Evolutionary conservation across 1,140 invertebrate species (phyloP), one percentile per base, ranked within the genome.

Genomic region (Dermatophagoides farinae): DNA sequence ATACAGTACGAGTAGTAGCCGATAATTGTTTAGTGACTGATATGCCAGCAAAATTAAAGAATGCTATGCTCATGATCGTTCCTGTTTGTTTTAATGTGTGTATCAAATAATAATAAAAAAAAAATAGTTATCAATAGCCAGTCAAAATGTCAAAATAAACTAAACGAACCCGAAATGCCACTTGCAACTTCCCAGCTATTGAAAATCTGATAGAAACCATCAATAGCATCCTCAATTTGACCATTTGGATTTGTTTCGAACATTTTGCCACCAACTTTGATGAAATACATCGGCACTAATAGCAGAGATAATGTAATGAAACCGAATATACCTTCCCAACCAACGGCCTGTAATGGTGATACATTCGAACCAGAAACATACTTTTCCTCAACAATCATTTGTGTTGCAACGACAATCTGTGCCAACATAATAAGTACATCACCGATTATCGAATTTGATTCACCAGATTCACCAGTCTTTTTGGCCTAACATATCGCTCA

Each of bases 351-450:
- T 20, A 86, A 69, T 6, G 83, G 78, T 1, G 86, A 83, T 46
- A 95, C 86, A 71, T 92, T 84, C 59, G 83, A 76, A 43, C 81
- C 79, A 49, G 78, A 73, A 0, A 95, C 78, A 75, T 82, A 91
- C 74, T 88, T 91, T 71, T 97, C 89, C 74, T 97, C 91, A 53
- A 87, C 80, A 0, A 95, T 88, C 84, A 95, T 92, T 75, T 95
- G 88, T 52, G 80, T 75, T 0, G 88, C 84, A n/a, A 82, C 82
- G 65, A 96, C 80, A 43, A 96, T 80, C 68, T 90, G 88, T 5
- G 90, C 89, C 67, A 85, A 80, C 47, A 97, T 79, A 65, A 97
- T 92, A 2, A 97, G 74, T 38, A 92, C 70, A 75, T 97, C 89
- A 31, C 92, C 91, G 78, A 53, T 41, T 55, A 40, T 58, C 25